phyloP scores from a whole-genome alignment of 2,888 invertebrate species.

The Sarcophaga caerulescens region DNA sequence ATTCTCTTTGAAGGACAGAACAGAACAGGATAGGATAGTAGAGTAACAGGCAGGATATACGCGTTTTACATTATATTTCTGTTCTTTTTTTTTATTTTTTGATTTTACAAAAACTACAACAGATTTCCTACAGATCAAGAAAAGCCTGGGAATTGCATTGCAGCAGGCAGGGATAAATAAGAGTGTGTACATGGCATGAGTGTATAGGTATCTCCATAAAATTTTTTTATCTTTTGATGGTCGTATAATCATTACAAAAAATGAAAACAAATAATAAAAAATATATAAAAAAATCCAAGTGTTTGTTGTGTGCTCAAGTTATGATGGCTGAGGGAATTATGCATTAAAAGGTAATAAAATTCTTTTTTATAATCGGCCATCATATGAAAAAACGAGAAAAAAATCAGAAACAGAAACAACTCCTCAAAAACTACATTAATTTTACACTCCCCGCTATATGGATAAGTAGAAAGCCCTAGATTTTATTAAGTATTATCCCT shows the following conservation, averaged over 20 bases:
- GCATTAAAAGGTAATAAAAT: slow-evolving; percentile 68
- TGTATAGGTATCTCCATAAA: slow-evolving; percentile 47
- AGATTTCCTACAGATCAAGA: neutral
- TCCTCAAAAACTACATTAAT: neutral
- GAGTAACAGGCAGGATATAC: slow-evolving; percentile 52
- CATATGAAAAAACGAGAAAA: slow-evolving; percentile 3
- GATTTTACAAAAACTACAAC: slow-evolving; percentile 47
- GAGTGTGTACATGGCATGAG: neutral
- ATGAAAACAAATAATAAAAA: neutral
- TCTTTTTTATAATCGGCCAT: slow-evolving; percentile 60
- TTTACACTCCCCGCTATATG: neutral
- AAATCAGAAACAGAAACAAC: neutral
- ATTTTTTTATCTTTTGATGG: slow-evolving; percentile 54
- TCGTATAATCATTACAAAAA: slow-evolving; percentile 59
- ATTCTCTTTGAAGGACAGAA: slow-evolving; percentile 55
- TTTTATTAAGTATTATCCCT: no score
- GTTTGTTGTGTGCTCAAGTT: slow-evolving; percentile 66
- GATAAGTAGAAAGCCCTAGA: neutral
- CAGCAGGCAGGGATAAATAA: neutral
- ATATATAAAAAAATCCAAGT: slow-evolving; percentile 52
- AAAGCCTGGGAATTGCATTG: slow-evolving; percentile 16
- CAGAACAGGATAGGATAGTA: neutral
- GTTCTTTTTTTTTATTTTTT: neutral
- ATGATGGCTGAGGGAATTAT: slow-evolving; percentile 68
- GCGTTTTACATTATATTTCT: slow-evolving; percentile 52